Conservation (phyloP, 1,140 invertebrate species). For the Pachypsylla venusta region DNA sequence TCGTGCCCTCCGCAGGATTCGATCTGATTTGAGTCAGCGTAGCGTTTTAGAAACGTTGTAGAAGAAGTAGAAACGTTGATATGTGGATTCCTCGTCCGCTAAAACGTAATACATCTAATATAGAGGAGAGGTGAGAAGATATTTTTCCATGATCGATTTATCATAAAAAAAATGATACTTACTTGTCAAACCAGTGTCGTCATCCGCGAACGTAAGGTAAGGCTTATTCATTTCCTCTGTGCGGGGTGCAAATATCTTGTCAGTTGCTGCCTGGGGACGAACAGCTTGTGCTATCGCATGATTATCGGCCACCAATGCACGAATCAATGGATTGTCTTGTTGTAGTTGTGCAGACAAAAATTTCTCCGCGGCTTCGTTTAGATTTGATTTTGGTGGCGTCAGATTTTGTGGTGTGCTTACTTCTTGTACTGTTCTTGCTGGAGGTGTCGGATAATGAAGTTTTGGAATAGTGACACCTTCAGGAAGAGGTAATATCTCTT, state of each 20-base stretch:
- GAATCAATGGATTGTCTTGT: constrained; percentile 30
- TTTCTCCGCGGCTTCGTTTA: neutral
- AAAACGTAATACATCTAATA: no score
- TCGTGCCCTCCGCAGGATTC: no score
- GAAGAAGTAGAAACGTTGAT: no score
- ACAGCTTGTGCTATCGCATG: neutral
- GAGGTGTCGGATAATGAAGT: no score
- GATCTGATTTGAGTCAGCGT: no score
- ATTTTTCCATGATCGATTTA: no score
- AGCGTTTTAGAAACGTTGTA: no score
- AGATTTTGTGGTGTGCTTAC: no score
- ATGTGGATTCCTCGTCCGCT: no score
- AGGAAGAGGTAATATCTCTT: neutral
- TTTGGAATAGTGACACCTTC: constrained; percentile 6
- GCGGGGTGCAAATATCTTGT: constrained; percentile 63
- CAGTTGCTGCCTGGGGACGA: constrained; percentile 48
- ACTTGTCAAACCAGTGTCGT: constrained; percentile 70
- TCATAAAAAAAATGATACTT: constrained; percentile 35
- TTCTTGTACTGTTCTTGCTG: no score
- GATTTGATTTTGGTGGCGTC: no score
- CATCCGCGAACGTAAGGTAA: constrained; percentile 72
- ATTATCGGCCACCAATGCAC: constrained; percentile 28
- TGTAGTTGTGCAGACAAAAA: constrained; percentile 20
- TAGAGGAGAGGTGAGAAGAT: no score
- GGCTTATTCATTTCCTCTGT: constrained; percentile 88